Evolutionary conservation across 2,797 vertebrate genomes (phyloP), one percentile per base, ranked within the genome.

Genomic region (Notoglanidium macrostoma): DNA sequence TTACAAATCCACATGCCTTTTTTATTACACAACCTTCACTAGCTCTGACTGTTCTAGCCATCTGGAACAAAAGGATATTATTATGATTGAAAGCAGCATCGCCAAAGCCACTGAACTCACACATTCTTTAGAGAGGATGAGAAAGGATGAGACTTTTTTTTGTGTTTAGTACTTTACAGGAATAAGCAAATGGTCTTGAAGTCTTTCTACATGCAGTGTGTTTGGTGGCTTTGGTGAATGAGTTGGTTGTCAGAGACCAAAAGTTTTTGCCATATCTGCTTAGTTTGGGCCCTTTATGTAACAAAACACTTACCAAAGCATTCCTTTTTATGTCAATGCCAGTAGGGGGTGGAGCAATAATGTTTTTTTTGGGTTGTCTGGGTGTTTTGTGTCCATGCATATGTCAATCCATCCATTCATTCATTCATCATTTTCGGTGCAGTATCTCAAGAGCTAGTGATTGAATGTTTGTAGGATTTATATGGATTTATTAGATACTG

Each of bases 61-160:
- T 70, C 67, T 70, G 67, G 15, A 72, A 72, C 68, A 44, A 72
- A 72, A 44, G 68, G 19, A 72, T 19, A 72, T 72, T 40, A 72
- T 72, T 40, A 72, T 46, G 46, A 15, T 26, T 77, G 74, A 10
- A 49, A 54, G 23, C 74, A 32, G 15, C n/a, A 77, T 54, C 74
- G 32, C 15, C n/a, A 77, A 8, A 7, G n/a, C n/a, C 3, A 77
- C n/a, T 1, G 15, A 73, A 73, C 72, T 73, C 72, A 73, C 72
- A 46, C 40, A 46, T 44, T 12, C 19, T 72, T 44, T 72, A 23
- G 4, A 70, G 15, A 2, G 8, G 19, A 35, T 35, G 40, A 40
- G 40, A 72, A 1, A 44, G 2, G 70, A 73, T 46, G 70, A 73
- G 40, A 72, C 21, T 73, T 72, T 44, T 44, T 40, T 40, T 40